A percentile compares a stretch with the other conserved stretches of the same genome.
phyloP scores from a whole-genome alignment of 2,888 invertebrate species.

The Notodonta dromedarius region DNA sequence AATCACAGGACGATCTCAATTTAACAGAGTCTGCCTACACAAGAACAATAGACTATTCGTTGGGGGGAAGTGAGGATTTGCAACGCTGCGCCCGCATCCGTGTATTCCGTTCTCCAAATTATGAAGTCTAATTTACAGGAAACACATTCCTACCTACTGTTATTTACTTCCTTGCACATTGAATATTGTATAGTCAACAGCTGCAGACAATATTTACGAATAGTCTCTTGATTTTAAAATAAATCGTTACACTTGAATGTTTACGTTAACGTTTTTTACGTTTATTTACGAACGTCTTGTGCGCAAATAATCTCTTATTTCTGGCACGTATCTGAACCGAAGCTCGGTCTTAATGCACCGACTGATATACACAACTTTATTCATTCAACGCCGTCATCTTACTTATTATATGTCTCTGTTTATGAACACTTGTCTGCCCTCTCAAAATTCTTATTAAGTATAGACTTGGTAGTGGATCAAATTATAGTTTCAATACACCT shows the following conservation, averaged over 20 bases:
- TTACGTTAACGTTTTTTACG: slow-evolving; percentile 16
- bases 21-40: slow-evolving; percentile 30
- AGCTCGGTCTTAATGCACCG: slow-evolving; percentile 19
- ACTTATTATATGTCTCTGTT: neutral
- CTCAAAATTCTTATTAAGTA: too few species aligned
- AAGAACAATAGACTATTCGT: slow-evolving; percentile 51
- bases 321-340: slow-evolving; percentile 23
- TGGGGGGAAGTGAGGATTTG: slow-evolving; percentile 40
- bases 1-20: slow-evolving; percentile 44
- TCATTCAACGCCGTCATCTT: neutral
- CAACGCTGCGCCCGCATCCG: slow-evolving; percentile 30
- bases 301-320: slow-evolving; percentile 21
- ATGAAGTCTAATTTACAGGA: slow-evolving; percentile 4
- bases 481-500: too few species aligned
- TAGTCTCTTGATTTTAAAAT: slow-evolving; percentile 10
- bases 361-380: neutral
- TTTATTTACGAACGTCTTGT: slow-evolving; percentile 8
- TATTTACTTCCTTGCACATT: neutral
- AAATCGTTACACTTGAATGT: slow-evolving; percentile 11
- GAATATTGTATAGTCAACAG: slow-evolving; percentile 1
- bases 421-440: neutral
- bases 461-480: neutral
- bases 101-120: slow-evolving; percentile 18
- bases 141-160: neutral
- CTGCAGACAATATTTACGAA: neutral